Evolutionary conservation across 2,888 invertebrate genomes (phyloP).

Genomic region (Chrysolina oricalcia): DNA sequence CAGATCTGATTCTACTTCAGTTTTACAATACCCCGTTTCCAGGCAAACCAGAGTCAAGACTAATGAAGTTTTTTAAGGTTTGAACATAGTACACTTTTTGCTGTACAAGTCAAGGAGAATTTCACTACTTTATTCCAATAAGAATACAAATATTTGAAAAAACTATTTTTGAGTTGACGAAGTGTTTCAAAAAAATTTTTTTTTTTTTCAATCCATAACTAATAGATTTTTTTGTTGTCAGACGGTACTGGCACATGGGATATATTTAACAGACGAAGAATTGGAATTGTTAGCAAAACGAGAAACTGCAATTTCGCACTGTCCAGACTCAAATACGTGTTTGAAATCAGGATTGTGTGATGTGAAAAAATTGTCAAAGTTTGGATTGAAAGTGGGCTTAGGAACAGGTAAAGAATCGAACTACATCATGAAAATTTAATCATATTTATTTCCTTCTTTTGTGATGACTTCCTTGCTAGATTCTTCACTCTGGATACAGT

Average conservation of each 20-base stretch:
- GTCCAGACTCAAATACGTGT: conserved; percentile 89
- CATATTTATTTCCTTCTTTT: too few species aligned
- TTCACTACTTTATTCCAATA: too few species aligned
- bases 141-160: too few species aligned
- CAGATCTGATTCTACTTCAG: too few species aligned
- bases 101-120: too few species aligned
- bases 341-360: conserved; percentile 89
- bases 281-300: conserved; percentile 76
- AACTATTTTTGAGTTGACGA: neutral
- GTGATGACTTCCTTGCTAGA: too few species aligned
- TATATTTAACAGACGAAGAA: conserved; percentile 83
- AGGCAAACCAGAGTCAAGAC: too few species aligned
- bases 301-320: conserved; percentile 85
- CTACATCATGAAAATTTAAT: neutral
- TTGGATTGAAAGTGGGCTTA: conserved; percentile 84
- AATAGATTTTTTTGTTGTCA: conserved; percentile 67
- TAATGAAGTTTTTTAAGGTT: too few species aligned
- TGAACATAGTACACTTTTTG: too few species aligned
- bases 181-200: neutral
- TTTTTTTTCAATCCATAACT: too few species aligned
- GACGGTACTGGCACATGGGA: conserved; percentile 89
- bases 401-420: conserved; percentile 81
- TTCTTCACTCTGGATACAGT: too few species aligned
- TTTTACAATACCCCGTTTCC: too few species aligned
- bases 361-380: conserved; percentile 77